Base-by-base conservation (phyloP, 2,888 invertebrate genomes). In the Dryococelus australis region DNA sequence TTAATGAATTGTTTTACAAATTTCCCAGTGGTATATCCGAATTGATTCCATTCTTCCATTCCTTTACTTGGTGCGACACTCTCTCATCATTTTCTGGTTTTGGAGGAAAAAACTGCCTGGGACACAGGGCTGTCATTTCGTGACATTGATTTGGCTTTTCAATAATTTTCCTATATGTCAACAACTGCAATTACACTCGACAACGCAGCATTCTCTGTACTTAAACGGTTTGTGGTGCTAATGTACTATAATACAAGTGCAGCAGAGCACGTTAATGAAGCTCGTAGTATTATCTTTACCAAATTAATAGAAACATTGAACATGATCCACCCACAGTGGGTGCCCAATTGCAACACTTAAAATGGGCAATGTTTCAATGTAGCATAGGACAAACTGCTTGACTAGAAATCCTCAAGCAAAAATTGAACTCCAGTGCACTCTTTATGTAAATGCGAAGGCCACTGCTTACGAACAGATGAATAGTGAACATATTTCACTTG, bases 51-150 rank as follows among this genome's bases (percentile, higher is more conserved):
- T 79, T 79, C 79, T 80, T 86, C 83, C 80, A 80, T 3, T 20
- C 85, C 6, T 83, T 85, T 24, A 86, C 47, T 84, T 85, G 86
- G 8, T 86, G 86, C 43, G 86, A 86, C 83, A 86, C 86, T 13
- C n/a, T 83, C 16, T 86, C 86, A 3, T 43, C 12, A n/a, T 86
- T 84, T 51, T 24, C 43, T 27, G 43, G 81, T 51, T 85, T 83
- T 80, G 81, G 86, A n/a, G 26, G 43, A 86, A 83, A 86, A 86
- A 12, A 20, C 79, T 79, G 86, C 43, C 8, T 83, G 35, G 80
- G 43, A 86, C 13, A 35, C 84, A 43, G 86, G 86, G 86, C 13
- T 51, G 85, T 43, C 47, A 8, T 85, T 47, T 85, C 27, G 79
- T n/a, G 9, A 79, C 1, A 0, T 79, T 79, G 79, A 79, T 79